Evolutionary conservation across 2,888 invertebrate genomes (phyloP).

Genomic region (Drosophila mimetica): DNA sequence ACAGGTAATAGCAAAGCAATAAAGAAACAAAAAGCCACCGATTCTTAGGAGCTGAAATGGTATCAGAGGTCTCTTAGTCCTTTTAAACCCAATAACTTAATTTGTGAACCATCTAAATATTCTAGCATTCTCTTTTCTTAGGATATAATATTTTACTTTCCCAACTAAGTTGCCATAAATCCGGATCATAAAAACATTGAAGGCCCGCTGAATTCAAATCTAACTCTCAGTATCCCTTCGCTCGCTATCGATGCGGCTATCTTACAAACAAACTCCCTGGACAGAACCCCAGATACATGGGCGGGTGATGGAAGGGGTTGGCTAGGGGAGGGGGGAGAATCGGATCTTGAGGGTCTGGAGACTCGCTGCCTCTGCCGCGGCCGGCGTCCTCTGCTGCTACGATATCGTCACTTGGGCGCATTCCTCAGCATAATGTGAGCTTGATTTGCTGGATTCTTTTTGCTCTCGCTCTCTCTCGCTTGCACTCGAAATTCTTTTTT

Average conservation of each 20-base stretch:
- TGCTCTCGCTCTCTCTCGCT: conserved; percentile 40
- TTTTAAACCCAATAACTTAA: too few species aligned
- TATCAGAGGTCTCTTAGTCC: too few species aligned
- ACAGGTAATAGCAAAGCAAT: too few species aligned
- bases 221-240: conserved; percentile 2
- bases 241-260: conserved; percentile 13
- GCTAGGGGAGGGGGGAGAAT: conserved; percentile 14
- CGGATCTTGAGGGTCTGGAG: conserved; percentile 35
- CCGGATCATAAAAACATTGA: conserved; percentile 13
- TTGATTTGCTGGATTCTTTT: conserved; percentile 83
- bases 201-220: conserved; percentile 5
- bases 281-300: conserved; percentile 1
- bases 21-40: too few species aligned
- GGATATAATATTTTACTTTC: too few species aligned
- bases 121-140: too few species aligned
- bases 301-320: too few species aligned
- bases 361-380: conserved; percentile 20
- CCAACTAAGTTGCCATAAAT: conserved; percentile 1
- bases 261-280: conserved; percentile 32
- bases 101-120: too few species aligned
- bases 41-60: too few species aligned
- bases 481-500: conserved; percentile 73
- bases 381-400: conserved; percentile 76
- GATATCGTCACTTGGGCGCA: conserved; percentile 83
- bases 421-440: conserved; percentile 83